Base-by-base conservation (phyloP, 2,888 invertebrate genomes). In the Theretra japonica region DNA sequence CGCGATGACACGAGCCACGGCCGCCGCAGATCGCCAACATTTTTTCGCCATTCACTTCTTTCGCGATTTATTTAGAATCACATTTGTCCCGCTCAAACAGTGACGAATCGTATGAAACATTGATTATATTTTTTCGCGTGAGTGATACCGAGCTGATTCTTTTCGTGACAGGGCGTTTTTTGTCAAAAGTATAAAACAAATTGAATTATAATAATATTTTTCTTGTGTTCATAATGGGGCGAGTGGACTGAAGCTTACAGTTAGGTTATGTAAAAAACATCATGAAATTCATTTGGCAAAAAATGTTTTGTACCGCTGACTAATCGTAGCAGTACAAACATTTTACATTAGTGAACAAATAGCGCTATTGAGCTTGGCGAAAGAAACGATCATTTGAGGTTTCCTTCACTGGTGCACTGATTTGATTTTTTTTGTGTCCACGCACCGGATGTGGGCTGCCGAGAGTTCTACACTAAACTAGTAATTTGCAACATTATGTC, bases 321-420 rank as follows among this genome's bases (percentile, higher is more conserved):
- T 77, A 81, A 80, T 79, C 79, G 80, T 83, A 80, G 78, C 76
- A 84, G 86, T 85, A 86, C 87, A 89, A 89, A 90, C 83, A 83
- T 82, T 87, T 86, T 81, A 83, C 80, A 86, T 86, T 84, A 82
- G 75, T 80, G 81, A 81, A 85, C 86, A 86, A 85, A 83, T 79
- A 79, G 79, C 75, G 75, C 80, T 79, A 83, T 86, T 83, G 83
- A 83, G 78, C 82, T 85, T 84, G 82, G 85, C 84, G 83, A 88
- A 88, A 90, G 88, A 87, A 83, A 85, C 80, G 81, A 82, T 81
- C 86, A 89, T 92, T 94, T 92, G 93, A 90, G 91, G 91, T 93
- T 89, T 62, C 62, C 62, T 62, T 21, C 41, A 23, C 23, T 17
- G 48, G 85, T 83, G 86, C 82, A 83, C 83, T 80, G 84, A 80